phyloP scores from a whole-genome alignment of 1,140 invertebrate species.

The Caligus rogercresseyi region DNA sequence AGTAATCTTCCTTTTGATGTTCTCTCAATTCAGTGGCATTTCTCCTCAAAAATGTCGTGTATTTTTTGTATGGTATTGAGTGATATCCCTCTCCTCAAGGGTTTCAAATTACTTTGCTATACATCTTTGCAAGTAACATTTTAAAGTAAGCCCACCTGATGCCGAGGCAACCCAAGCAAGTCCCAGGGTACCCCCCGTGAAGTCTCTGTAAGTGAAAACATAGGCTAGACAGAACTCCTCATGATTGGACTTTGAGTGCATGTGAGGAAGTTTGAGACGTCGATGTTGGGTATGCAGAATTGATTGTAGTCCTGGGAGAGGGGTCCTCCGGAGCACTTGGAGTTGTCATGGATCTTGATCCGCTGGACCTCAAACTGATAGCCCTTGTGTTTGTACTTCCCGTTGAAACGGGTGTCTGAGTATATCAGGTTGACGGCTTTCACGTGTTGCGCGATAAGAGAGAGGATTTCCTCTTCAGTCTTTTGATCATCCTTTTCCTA shows the following conservation, averaged over 20 bases:
- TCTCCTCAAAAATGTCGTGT: too few species aligned
- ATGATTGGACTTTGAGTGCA: slow-evolving; percentile 90
- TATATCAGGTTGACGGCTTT: slow-evolving; percentile 98
- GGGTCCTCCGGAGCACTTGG: slow-evolving; percentile 9
- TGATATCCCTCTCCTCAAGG: too few species aligned
- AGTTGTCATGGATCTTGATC: slow-evolving; percentile 50
- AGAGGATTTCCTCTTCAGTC: slow-evolving; percentile 88
- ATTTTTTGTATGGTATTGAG: too few species aligned
- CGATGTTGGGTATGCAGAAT: slow-evolving; percentile 93
- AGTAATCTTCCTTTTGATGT: too few species aligned
- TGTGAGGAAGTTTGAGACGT: slow-evolving; percentile 95
- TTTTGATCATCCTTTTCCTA: slow-evolving; percentile 43
- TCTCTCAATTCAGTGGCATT: too few species aligned
- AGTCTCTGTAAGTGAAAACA: slow-evolving; percentile 89
- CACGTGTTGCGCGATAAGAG: slow-evolving; percentile 91
- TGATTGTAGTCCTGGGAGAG: slow-evolving; percentile 55
- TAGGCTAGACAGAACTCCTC: slow-evolving; percentile 96
- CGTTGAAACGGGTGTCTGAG: slow-evolving; percentile 78
- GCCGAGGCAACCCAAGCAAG: slow-evolving; percentile 95
- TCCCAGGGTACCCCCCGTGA: slow-evolving; percentile 85
- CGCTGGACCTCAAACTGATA: slow-evolving; percentile 95
- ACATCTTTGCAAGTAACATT: too few species aligned
- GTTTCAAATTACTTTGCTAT: too few species aligned
- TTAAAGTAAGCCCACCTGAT: too few species aligned
- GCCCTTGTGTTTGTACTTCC: slow-evolving; percentile 57